phyloP scores from a whole-genome alignment of 2,888 invertebrate species.

The Ferdinandea cuprea region DNA sequence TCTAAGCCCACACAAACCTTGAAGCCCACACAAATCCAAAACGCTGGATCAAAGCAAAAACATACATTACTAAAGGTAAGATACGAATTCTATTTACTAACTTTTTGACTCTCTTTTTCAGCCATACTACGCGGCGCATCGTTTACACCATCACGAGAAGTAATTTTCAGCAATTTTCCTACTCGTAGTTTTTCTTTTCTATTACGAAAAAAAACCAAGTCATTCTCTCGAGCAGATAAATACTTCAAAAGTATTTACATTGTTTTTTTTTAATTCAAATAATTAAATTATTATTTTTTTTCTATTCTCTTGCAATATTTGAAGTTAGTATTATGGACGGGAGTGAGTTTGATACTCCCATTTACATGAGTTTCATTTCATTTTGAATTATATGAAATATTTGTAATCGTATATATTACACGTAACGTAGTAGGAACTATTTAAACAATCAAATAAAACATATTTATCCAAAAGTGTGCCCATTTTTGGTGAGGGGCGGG shows the following conservation, averaged over 20 bases:
- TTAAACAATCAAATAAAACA: slow-evolving; percentile 34
- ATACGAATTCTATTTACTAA: slow-evolving; percentile 63
- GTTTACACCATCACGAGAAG: slow-evolving; percentile 22
- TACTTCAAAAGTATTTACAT: slow-evolving; percentile 54
- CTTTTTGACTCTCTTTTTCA: slow-evolving; percentile 70
- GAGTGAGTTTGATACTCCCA: slow-evolving; percentile 23
- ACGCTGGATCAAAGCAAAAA: background rate
- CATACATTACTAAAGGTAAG: slow-evolving; percentile 58
- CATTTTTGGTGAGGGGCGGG: slow-evolving; percentile 33
- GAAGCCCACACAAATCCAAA: background rate
- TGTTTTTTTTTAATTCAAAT: slow-evolving; percentile 28
- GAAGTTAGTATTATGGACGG: slow-evolving; percentile 62
- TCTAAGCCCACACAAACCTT: background rate
- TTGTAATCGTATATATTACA: slow-evolving; percentile 61
- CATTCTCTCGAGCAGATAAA: slow-evolving; percentile 30
- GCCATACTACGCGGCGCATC: slow-evolving; percentile 33
- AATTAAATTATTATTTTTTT: slow-evolving; percentile 63
- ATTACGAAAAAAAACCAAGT: slow-evolving; percentile 7
- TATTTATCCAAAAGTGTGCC: slow-evolving; percentile 33
- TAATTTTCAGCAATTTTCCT: slow-evolving; percentile 32
- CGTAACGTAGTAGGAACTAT: slow-evolving; percentile 30
- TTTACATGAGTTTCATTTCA: slow-evolving; percentile 13
- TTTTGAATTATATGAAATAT: slow-evolving; percentile 54
- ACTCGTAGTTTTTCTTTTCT: slow-evolving; percentile 1
- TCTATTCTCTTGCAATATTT: slow-evolving; percentile 57